Conservation (phyloP, 2,797 vertebrate species). For the Rhyacichthys aspro region DNA sequence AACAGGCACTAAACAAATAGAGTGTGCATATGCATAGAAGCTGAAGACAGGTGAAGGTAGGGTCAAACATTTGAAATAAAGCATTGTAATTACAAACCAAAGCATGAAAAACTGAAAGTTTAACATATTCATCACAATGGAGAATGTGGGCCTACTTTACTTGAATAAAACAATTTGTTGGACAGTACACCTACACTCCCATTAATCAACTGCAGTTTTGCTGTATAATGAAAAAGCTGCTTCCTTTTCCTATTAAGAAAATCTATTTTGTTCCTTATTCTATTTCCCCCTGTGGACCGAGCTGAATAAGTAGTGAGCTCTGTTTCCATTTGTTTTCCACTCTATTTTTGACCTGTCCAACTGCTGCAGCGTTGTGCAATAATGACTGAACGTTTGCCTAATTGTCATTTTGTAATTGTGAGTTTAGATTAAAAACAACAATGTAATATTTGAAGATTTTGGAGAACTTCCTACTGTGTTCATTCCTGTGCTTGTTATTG, state of each 20-base stretch:
- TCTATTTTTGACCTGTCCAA: slow-evolving; percentile 17
- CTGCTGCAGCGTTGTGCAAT: slow-evolving; percentile 26
- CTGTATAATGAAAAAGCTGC: slow-evolving; percentile 19
- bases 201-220: slow-evolving; percentile 41
- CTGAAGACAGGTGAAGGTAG: background rate
- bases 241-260: slow-evolving; percentile 24
- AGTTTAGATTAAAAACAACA: too few species aligned
- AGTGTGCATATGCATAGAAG: background rate
- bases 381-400: slow-evolving; percentile 27
- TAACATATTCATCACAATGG: background rate
- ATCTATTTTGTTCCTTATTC: slow-evolving; percentile 18
- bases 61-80: slow-evolving; percentile 6
- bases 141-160: background rate
- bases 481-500: slow-evolving; percentile 23
- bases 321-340: background rate
- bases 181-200: slow-evolving; percentile 6
- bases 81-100: background rate
- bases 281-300: background rate
- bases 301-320: slow-evolving; percentile 11
- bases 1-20: background rate
- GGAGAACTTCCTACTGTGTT: slow-evolving; percentile 18
- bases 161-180: slow-evolving; percentile 16
- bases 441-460: slow-evolving; percentile 17
- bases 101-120: slow-evolving; percentile 8
- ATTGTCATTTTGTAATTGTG: background rate